Conservation (phyloP, 1,140 invertebrate species). For the Cydia fagiglandana region DNA sequence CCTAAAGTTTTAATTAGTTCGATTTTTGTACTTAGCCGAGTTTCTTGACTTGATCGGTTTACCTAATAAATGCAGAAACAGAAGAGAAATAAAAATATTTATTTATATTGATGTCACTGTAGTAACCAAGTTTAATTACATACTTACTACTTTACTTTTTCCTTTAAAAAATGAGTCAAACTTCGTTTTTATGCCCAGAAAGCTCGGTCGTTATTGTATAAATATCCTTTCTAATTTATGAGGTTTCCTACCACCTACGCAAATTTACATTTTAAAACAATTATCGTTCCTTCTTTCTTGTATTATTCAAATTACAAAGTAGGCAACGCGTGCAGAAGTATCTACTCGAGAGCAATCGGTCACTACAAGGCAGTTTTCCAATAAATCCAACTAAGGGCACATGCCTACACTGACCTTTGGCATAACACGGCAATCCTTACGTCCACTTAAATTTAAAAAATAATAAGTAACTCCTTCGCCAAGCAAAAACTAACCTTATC, state of each 20-base stretch:
- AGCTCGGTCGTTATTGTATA: too few species aligned
- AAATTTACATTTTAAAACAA: not conserved
- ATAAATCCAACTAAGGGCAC: conserved; percentile 32
- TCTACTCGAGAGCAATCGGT: conserved; percentile 20
- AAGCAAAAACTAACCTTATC: not conserved
- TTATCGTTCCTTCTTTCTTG: not conserved
- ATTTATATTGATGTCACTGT: too few species aligned
- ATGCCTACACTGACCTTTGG: conserved; percentile 48
- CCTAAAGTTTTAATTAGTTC: too few species aligned
- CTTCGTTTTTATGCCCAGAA: too few species aligned
- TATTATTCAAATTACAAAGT: conserved; percentile 17
- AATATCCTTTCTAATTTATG: too few species aligned
- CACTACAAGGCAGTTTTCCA: conserved; percentile 26
- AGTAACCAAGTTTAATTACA: too few species aligned
- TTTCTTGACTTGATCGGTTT: too few species aligned
- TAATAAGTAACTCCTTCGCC: not conserved
- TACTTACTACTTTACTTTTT: too few species aligned
- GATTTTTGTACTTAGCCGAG: too few species aligned
- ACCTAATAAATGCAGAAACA: too few species aligned
- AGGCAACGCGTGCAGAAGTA: conserved; percentile 16
- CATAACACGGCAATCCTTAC: conserved; percentile 50
- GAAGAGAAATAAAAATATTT: too few species aligned
- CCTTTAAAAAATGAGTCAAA: too few species aligned
- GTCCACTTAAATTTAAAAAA: conserved; percentile 36
- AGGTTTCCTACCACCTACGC: not conserved